Evolutionary conservation across 2,888 invertebrate genomes (phyloP).

Genomic region (Spodoptera picta): DNA sequence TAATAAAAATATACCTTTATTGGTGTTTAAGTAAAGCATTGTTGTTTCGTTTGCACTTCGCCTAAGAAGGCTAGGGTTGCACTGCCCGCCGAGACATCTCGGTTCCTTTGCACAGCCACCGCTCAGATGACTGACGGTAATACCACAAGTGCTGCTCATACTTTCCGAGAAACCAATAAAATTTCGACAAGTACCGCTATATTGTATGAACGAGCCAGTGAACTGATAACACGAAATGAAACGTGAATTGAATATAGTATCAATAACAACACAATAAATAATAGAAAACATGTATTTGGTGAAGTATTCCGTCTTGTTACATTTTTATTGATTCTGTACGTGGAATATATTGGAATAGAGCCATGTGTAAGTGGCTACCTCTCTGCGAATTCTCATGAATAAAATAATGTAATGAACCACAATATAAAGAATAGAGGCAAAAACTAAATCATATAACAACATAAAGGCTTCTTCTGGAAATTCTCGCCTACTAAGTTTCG

Average conservation of each 20-base stretch:
- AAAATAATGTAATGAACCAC: constrained; percentile 13
- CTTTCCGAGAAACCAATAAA: constrained; percentile 67
- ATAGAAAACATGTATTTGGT: constrained; percentile 34
- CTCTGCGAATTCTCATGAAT: constrained; percentile 15
- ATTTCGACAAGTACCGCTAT: constrained; percentile 59
- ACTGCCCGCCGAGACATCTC: constrained; percentile 39
- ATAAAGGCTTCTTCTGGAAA: not conserved
- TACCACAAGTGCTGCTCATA: constrained; percentile 66
- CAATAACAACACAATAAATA: constrained; percentile 56
- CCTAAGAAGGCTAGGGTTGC: constrained; percentile 34
- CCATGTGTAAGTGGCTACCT: too few relatives aligned
- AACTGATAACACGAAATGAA: constrained; percentile 64
- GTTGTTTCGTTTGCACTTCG: constrained; percentile 28
- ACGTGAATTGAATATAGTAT: constrained; percentile 59
- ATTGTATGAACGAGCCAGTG: constrained; percentile 58
- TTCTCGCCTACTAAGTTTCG: too few relatives aligned
- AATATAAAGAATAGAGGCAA: constrained; percentile 6
- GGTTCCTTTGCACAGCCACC: constrained; percentile 37
- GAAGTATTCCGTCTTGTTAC: constrained; percentile 26
- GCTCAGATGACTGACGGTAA: constrained; percentile 66
- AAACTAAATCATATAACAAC: not conserved
- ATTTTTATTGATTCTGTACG: constrained; percentile 25
- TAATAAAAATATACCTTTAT: too few relatives aligned
- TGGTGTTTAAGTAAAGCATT: too few relatives aligned
- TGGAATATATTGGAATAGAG: not conserved